Evolutionary conservation across 2,113 vertebrate species (phyloP).

Genomic region (Hydrochoerus hydrochaeris): DNA sequence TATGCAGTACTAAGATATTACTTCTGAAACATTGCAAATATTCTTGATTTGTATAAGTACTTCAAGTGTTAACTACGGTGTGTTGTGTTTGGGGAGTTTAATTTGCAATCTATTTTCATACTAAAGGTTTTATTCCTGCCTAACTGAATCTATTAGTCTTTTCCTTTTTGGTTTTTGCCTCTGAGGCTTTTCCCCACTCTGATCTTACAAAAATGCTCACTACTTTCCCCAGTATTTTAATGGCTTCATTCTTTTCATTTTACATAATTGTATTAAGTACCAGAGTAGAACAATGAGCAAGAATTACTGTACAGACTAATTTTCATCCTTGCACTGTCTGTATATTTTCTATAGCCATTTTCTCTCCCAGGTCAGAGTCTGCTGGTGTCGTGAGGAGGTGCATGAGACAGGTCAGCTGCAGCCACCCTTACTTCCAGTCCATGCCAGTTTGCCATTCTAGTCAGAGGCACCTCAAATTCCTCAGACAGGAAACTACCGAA

Average conservation of each 20-base stretch:
- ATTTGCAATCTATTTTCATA: not conserved
- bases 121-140: conserved; percentile 6
- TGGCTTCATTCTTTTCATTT: not conserved
- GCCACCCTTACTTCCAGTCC: not conserved
- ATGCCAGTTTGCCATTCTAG: not conserved
- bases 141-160: not conserved
- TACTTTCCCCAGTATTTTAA: not conserved
- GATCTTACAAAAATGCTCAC: not conserved
- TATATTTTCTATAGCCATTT: not conserved
- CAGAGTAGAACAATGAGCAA: not conserved
- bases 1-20: not conserved
- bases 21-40: not conserved
- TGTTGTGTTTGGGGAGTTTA: not conserved
- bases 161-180: conserved; percentile 5
- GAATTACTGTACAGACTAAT: not conserved
- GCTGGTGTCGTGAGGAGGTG: not conserved
- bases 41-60: not conserved
- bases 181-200: not conserved
- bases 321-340: not conserved
- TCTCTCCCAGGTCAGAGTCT: not conserved
- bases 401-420: not conserved
- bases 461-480: not conserved
- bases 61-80: not conserved
- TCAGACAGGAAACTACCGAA: not conserved
- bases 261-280: not conserved